Base-by-base conservation (phyloP, 2,888 invertebrate species). In the Patella ulyssiponensis region DNA sequence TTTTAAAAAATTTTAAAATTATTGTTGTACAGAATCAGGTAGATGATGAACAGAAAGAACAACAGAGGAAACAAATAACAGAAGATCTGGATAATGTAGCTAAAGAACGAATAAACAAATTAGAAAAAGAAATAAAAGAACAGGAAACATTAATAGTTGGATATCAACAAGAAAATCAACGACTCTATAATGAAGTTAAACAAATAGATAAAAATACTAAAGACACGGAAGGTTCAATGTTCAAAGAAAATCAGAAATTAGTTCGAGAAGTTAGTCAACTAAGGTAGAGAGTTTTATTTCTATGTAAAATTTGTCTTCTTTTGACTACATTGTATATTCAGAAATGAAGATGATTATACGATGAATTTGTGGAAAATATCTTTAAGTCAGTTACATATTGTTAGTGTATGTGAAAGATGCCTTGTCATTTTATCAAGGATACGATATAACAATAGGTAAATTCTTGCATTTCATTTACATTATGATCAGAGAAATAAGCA, bases 161-260 rank as follows among this genome's bases (percentile, higher is more conserved):
- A 7, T 90, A 89, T 80, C 89, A 90, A 82, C 82, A 84, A 71
- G 91, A 91, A 81, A 91, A 91, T 75, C 89, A 91, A 80, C 84
- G 89, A 12, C 82, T 91, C 71, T 91, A 90, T 79, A 84, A 87
- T 73, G 90, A 91, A 77, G 84, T 90, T 80, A 91, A 91, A 79
- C 83, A 82, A 53, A 71, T 89, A 54, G 85, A 88, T 76, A 84
- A 83, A 69, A 82, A 86, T 51, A 84, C 82, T 77, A 91, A 90
- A 81, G 84, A 83, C 52, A 86, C 89, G 15, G 90, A 91, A 81
- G 87, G 89, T 74, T 85, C 86, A 75, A 89, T 91, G 88, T 90
- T 90, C 79, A 86, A 84, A 58, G 91, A 91, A 76, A 91, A 91
- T 74, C 90, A 91, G 83, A 86, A 86, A 78, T 83, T 91, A 44